Percentiles rank a stretch among this genome's conserved stretches.
Conservation (phyloP, 1,140 invertebrate species). For the Musca vetustissima region DNA sequence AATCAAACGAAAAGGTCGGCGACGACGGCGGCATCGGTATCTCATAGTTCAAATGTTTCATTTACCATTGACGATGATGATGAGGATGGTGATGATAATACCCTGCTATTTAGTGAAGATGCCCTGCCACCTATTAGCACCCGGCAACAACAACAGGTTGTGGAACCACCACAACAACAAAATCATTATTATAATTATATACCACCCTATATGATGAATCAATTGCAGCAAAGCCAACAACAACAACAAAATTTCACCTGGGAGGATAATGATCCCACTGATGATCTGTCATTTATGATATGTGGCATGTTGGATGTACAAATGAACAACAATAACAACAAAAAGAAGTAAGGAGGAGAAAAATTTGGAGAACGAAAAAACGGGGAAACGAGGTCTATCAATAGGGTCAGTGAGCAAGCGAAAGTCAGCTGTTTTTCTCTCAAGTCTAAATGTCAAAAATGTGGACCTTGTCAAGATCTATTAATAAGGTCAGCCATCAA, state of each 20-base stretch:
- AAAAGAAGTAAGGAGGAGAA: background rate
- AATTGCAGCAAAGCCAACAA: background rate
- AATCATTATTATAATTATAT: constrained; percentile 14
- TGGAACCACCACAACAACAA: background rate
- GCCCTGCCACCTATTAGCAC: background rate
- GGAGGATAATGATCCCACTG: constrained; percentile 12
- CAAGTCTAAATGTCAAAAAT: no score
- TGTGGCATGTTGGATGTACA: constrained; percentile 28
- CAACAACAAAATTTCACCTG: background rate
- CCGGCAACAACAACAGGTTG: background rate
- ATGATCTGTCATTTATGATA: constrained; percentile 30
- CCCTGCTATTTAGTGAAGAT: no score
- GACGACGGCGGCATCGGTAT: background rate
- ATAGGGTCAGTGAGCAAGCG: no score
- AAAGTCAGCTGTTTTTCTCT: no score
- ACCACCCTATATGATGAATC: constrained; percentile 2
- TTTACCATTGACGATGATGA: constrained; percentile 6
- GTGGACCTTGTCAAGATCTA: no score
- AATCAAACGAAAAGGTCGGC: background rate
- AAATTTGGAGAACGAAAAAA: no score
- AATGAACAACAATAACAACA: constrained; percentile 4
- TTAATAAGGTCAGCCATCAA: no score
- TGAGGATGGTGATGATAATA: constrained; percentile 1
- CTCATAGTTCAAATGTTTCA: background rate
- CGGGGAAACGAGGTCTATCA: no score